phyloP scores from a whole-genome alignment of 2,113 vertebrate genomes.

The Ranitomeya variabilis region DNA sequence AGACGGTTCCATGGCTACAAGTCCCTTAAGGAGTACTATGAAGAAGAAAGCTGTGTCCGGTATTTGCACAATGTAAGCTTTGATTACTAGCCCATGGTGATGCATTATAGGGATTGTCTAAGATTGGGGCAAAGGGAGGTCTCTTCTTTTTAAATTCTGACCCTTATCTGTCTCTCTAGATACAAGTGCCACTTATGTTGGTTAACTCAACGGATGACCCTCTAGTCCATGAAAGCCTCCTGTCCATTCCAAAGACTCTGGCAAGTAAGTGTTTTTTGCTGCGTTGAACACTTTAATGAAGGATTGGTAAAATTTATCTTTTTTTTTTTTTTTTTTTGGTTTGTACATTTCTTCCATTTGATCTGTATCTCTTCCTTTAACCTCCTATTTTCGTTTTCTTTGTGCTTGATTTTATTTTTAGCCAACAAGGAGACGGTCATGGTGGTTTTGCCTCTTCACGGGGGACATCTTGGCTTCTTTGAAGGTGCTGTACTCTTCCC shows the following conservation, averaged over 20 bases:
- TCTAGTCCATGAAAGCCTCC: constrained; percentile 89
- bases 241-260: constrained; percentile 93
- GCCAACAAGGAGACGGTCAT: constrained; percentile 94
- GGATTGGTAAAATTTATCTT: neutral
- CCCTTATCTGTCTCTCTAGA: constrained; percentile 69
- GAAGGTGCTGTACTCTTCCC: constrained; percentile 96
- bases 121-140: no score
- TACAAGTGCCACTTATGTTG: constrained; percentile 90
- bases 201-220: constrained; percentile 96
- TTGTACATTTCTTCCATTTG: neutral
- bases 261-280: constrained; percentile 76
- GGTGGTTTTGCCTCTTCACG: constrained; percentile 91
- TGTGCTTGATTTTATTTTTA: constrained; percentile 60
- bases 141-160: no score
- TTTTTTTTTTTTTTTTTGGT: no score
- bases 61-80: constrained; percentile 91
- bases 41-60: constrained; percentile 94
- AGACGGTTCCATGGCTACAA: constrained; percentile 95
- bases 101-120: neutral
- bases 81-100: neutral
- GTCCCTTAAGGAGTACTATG: constrained; percentile 96
- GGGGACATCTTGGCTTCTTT: constrained; percentile 98
- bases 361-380: neutral
- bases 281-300: neutral
- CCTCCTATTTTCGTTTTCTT: neutral